A percentile compares a stretch with the other conserved stretches of the same genome.
phyloP scores from a whole-genome alignment of 2,113 vertebrate genomes.

The Colius striatus region DNA sequence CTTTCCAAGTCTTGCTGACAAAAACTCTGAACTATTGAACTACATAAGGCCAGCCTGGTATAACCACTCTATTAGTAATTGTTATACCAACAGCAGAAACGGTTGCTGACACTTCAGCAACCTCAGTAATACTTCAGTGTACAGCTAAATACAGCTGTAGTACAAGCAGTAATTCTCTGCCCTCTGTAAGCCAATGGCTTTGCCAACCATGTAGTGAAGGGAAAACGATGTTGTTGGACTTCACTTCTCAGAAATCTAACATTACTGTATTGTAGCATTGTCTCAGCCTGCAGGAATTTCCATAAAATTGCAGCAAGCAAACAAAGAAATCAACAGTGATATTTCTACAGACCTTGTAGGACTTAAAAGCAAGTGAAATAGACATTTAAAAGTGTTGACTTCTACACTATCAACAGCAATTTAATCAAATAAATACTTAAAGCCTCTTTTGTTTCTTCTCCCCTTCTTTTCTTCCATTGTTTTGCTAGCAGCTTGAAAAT shows the following conservation, averaged over 20 bases:
- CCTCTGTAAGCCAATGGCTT: not conserved
- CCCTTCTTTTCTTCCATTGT: not conserved
- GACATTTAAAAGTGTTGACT: not conserved
- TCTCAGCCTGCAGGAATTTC: not conserved
- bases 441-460: not conserved
- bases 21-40: not conserved
- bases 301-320: slow-evolving; percentile 16
- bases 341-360: not conserved
- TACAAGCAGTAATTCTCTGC: not conserved
- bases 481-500: not conserved
- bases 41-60: not conserved
- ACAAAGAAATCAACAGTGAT: not conserved
- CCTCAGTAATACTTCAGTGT: not conserved
- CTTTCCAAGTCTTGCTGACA: not conserved
- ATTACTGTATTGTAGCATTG: not conserved
- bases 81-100: not conserved
- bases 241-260: not conserved
- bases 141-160: not conserved
- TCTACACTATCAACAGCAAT: not conserved
- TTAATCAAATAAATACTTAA: not conserved
- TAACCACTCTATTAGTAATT: fast-evolving
- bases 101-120: not conserved
- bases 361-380: not conserved
- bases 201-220: not conserved
- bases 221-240: not conserved